Base-by-base conservation (phyloP, 2,888 invertebrate genomes). In the Terebella lapidaria region DNA sequence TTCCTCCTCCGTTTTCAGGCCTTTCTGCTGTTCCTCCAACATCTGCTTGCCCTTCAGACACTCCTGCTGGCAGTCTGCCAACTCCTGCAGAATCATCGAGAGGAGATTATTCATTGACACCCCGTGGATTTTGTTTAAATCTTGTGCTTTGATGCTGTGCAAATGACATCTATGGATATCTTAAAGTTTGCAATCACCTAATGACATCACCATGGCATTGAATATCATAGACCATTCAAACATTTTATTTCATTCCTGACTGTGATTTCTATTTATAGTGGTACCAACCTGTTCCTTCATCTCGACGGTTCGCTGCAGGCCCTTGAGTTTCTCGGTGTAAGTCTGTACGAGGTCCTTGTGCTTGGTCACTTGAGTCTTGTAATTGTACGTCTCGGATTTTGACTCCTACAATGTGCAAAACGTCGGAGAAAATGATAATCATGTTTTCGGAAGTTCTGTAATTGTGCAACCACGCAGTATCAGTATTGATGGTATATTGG, bases 1-100 rank as follows among this genome's bases (percentile, higher is more conserved):
- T 26, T 63, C 59, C 10, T 64, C 59, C 35, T 60, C 52, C 4
- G 53, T 46, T 30, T 49, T 10, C 24, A 20, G 26, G 26, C 10
- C 47, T 35, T n/a, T 26, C 28, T 26, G 42, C 60, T 10, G 22
- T 24, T 49, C 49, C 22, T 1, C 49, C 45, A 18, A 10, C 64
- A 25, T 63, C 59, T 15, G 61, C 59, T 29, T 61, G 52, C 4
- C 49, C 46, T 27, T 49, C n/a, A 15, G 10, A 28, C 20, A 3
- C 47, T 35, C 15, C 28, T 27, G 42, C 57, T 10, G 22, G 18
- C 22, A n/a, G 10, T 5, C 49, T 5, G 4, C 20, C 24, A 54
- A 35, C 25, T 60, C 56, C 60, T 60, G 57, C 3, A 56, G 30
- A 10, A 5, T 26, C 5, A 46, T n/a, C 18, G 3, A 56, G 10